These are phyloP conservation scores for Plumapathes pennacea DNA, from an alignment of 92 coral and sea anemone species.

Conservation along the genomic window DNA sequence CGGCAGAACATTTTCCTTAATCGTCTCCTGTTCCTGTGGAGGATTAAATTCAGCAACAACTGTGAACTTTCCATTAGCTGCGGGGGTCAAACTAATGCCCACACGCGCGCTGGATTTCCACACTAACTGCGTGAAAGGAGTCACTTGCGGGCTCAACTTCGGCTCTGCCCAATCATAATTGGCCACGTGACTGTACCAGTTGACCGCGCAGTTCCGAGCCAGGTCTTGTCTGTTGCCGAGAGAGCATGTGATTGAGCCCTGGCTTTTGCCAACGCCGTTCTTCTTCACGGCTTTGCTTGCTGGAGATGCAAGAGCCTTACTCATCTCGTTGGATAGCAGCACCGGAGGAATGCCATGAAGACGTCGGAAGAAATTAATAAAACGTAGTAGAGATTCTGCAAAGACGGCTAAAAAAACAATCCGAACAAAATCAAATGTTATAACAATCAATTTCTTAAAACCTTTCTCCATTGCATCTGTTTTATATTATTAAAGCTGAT, in stretches of 20 bases:
- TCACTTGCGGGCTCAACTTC: slow-evolving; percentile 27
- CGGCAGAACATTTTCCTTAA: slow-evolving; percentile 51
- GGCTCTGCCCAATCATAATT: slow-evolving; percentile 74
- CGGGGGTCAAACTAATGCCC: slow-evolving; percentile 48
- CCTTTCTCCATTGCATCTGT: no score
- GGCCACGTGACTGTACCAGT: slow-evolving; percentile 67
- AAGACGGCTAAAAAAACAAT: no score
- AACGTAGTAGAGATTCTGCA: slow-evolving; percentile 2
- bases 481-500: no score
- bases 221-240: slow-evolving; percentile 5
- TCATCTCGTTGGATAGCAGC: slow-evolving; percentile 25
- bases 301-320: not conserved
- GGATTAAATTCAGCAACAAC: slow-evolving; percentile 53
- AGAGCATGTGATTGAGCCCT: slow-evolving; percentile 52
- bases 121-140: slow-evolving; percentile 62
- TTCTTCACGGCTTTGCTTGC: slow-evolving; percentile 37
- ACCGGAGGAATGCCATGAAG: slow-evolving; percentile 58
- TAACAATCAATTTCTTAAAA: no score
- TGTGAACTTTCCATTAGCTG: slow-evolving; percentile 17
- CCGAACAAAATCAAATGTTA: no score
- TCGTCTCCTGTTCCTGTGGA: slow-evolving; percentile 18
- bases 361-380: slow-evolving; percentile 44
- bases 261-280: slow-evolving; percentile 19
- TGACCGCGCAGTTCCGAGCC: slow-evolving; percentile 44
- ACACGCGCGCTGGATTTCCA: slow-evolving; percentile 52